Base-by-base conservation (phyloP, 2,888 invertebrate species). In the Eledona agricola region DNA sequence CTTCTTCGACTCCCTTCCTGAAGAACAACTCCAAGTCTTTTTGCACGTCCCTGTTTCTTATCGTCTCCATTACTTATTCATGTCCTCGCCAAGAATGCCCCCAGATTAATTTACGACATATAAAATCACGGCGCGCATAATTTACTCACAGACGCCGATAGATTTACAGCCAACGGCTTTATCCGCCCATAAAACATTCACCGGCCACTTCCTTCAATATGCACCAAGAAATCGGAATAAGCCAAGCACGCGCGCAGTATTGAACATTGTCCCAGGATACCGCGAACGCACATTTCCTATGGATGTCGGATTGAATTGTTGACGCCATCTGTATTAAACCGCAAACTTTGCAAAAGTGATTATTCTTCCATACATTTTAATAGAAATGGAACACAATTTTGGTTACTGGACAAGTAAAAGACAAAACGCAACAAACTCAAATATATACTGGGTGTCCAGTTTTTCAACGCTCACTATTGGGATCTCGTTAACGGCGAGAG, bases 51-150 rank as follows among this genome's bases (percentile, higher is more conserved):
- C 11, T 42, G 40, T 42, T 53, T 53, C 38, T 53, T 53, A 47
- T 47, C 35, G 26, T 12, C 11, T 6, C 29, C 29, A 54, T 54
- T 54, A 50, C 43, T 54, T 54, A 54, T 54, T 50, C 54, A 43
- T 50, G 32, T 23, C 23, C 13, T 19, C 16, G 26, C 35, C 32
- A 38, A 38, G 37, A 46, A 37, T 31, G 42, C 11, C 19, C 13
- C 12, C 38, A 46, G 51, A 55, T 55, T 55, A 55, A 55, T 55
- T 55, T 55, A 55, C 55, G 50, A 55, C 55, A 20, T 35, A 43
- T 31, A 40, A 26, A 53, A 47, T 54, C 43, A 35, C 43, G 11
- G 32, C 13, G 16, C 29, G 53, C 20, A 51, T 51, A 38, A 51
- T 52, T 52, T 46, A 52, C 28, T 16, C 17, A 5, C 16, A 34